Conservation (phyloP, 2,113 vertebrate genomes). For the Oplegnathus fasciatus region DNA sequence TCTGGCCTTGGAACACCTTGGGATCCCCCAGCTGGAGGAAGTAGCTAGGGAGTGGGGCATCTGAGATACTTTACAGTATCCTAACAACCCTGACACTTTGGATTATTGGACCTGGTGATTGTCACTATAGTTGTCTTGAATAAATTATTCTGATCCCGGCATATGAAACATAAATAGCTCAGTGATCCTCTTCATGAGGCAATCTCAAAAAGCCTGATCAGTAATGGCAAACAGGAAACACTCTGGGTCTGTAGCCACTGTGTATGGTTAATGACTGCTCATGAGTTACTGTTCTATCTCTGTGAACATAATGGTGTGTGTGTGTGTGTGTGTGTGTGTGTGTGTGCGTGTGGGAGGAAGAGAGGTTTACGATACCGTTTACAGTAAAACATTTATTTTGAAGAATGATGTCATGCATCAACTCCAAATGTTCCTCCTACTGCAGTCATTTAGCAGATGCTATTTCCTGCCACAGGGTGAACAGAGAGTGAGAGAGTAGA, state of each 20-base stretch:
- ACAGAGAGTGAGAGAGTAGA: slow-evolving; percentile 21
- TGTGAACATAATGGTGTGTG: slow-evolving; percentile 32
- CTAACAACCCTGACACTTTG: not conserved
- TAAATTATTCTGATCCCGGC: not conserved
- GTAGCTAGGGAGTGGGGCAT: not conserved
- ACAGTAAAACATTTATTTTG: slow-evolving; percentile 60
- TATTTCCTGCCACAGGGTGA: slow-evolving; percentile 47
- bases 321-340: slow-evolving; percentile 23
- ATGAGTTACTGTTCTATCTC: slow-evolving; percentile 46
- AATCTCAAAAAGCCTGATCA: slow-evolving; percentile 29
- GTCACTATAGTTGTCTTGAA: slow-evolving; percentile 8
- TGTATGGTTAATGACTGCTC: slow-evolving; percentile 51
- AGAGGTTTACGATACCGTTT: slow-evolving; percentile 50
- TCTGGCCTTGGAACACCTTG: not conserved
- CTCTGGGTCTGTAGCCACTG: slow-evolving; percentile 38
- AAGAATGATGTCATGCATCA: slow-evolving; percentile 49
- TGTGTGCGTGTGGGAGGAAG: slow-evolving; percentile 1
- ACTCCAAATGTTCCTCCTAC: slow-evolving; percentile 47
- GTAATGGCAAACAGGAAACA: slow-evolving; percentile 53
- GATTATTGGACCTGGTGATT: not conserved
- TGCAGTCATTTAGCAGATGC: slow-evolving; percentile 42
- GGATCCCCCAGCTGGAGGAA: not conserved
- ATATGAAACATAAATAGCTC: slow-evolving; percentile 1
- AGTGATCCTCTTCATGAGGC: slow-evolving; percentile 8
- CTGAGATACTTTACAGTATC: not conserved